phyloP scores from a whole-genome alignment of 2,888 invertebrate species.

The Saturnia japonica region DNA sequence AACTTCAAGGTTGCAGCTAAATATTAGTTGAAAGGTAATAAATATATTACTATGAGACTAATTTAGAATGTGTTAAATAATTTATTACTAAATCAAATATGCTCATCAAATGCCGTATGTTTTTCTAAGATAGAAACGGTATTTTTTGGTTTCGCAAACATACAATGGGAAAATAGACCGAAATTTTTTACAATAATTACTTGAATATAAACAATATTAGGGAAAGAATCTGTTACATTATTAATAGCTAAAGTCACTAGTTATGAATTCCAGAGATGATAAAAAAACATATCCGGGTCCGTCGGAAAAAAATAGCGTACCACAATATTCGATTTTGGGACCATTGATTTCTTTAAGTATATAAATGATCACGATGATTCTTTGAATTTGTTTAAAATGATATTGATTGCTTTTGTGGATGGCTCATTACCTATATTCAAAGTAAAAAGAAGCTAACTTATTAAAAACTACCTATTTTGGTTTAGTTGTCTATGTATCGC shows the following conservation, averaged over 20 bases:
- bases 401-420: no score
- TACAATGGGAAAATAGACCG: not conserved
- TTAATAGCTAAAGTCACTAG: not conserved
- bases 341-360: not conserved
- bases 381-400: no score
- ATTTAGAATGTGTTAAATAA: slow-evolving; percentile 20
- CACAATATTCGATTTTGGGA: not conserved
- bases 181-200: not conserved
- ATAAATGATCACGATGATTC: no score
- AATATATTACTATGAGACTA: slow-evolving; percentile 35
- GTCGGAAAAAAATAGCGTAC: not conserved
- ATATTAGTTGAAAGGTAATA: slow-evolving; percentile 37
- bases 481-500: no score
- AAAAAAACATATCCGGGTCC: not conserved
- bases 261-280: not conserved
- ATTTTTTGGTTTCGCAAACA: no score
- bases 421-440: no score
- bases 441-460: no score
- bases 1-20: slow-evolving; percentile 35
- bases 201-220: not conserved
- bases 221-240: not conserved
- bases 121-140: not conserved
- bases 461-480: no score
- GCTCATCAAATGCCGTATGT: not conserved
- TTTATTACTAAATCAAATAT: not conserved